Evolutionary conservation across 1,140 invertebrate species (phyloP).

Genomic region (Dolichoris vasculosae): DNA sequence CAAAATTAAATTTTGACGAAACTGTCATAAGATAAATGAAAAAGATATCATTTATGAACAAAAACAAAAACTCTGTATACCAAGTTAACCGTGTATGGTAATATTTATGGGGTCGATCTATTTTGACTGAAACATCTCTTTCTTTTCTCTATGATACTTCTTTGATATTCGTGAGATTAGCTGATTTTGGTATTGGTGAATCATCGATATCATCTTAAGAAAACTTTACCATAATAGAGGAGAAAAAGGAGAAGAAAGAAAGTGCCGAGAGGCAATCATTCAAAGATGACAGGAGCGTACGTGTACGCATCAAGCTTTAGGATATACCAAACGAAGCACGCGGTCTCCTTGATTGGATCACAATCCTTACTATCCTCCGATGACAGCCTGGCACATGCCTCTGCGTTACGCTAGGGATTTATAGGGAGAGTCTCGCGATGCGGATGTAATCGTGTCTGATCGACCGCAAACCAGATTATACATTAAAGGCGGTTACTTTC

Average conservation of each 20-base stretch:
- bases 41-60: no score
- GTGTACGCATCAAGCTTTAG: not conserved
- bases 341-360: constrained; percentile 57
- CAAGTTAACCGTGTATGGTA: no score
- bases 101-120: no score
- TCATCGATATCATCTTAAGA: not conserved
- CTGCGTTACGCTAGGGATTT: constrained; percentile 7
- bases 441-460: not conserved
- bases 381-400: constrained; percentile 55
- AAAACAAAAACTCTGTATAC: no score
- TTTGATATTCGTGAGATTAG: no score
- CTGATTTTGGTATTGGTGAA: not conserved
- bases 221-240: not conserved
- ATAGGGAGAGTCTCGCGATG: not conserved
- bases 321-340: not conserved
- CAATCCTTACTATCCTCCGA: constrained; percentile 58
- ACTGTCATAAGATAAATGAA: no score
- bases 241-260: not conserved
- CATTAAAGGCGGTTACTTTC: not conserved
- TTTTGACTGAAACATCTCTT: no score
- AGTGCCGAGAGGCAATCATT: not conserved
- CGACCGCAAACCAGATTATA: not conserved
- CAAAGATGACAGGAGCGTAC: not conserved
- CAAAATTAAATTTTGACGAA: no score
- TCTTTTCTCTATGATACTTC: no score